Evolutionary conservation across 2,888 invertebrate genomes (phyloP), one percentile per base, ranked within the genome.

Genomic region (Xanthia icteritia): DNA sequence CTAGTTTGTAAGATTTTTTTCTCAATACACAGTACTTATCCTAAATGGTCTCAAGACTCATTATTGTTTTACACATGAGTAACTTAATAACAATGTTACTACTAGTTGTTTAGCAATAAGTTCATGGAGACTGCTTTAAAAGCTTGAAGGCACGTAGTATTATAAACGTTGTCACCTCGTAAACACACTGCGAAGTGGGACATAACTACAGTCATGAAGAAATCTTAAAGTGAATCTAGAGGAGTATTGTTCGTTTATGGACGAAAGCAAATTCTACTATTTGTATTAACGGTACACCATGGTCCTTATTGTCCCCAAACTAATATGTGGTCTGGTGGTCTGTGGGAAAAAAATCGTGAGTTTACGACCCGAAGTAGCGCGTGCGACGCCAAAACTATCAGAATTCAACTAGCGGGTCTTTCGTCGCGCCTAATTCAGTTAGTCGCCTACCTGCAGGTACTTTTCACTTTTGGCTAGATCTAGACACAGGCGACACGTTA

Each of bases 341-440:
- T n/a, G n/a, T n/a, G n/a, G n/a, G n/a, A n/a, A n/a, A n/a, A n/a
- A n/a, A n/a, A n/a, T n/a, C 9, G 60, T 64, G 86, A 88, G 81
- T 72, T 76, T 63, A 13, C 8, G 31, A 31, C 31, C 31, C 31
- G 9, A 13, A 67, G 86, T 86, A 86, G 20, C 11, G 66, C 5
- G 15, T 68, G 75, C 64, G 72, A 78, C 73, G 83, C 75, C 78
- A 84, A 86, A 90, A 88, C 83, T 85, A 86, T 85, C 82, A 84
- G 88, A 89, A 90, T 91, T 89, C 88, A 88, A 89, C 86, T 83
- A 84, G 82, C 83, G 66, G 74, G 72, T 85, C 86, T 89, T 88
- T 85, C 88, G 83, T 78, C 82, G 71, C 82, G 84, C 82, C 89
- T 92, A 92, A 92, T 85, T 70, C 72, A 82, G 87, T 92, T 92